Evolutionary conservation across 92 coral and sea anemone species (phyloP), one percentile per base, ranked within the genome.

Genomic region (Zoanthus sociatus): DNA sequence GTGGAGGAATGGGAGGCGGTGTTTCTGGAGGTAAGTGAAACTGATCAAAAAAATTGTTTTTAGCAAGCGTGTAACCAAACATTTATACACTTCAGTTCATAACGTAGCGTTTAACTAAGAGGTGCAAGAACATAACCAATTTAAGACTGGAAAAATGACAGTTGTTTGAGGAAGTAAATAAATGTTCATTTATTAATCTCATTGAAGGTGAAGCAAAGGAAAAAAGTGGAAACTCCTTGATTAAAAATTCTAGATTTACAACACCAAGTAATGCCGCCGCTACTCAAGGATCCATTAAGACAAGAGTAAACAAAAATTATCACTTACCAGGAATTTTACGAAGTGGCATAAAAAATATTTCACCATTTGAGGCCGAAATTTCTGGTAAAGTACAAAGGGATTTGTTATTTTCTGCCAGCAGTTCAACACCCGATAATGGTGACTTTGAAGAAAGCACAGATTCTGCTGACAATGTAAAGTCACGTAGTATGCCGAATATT

Each of bases 271-370:
- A 42, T 9, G 20, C 37, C 44, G 60, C 71, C 0, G 18, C 61
- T 13, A 79, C 63, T 12, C 74, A 79, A 47, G 84, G 84, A 79
- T 42, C 44, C 63, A 63, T 79, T 26, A 79, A 63, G 42, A n/a
- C 56, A n/a, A 79, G 45, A 13, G 0, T 44, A 33, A 55, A n/a
- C 15, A 3, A 0, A 15, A 54, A 30, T 10, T 48, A 60, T 58
- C 32, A 78, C 0, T 58, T 26, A 18, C 18, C 33, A 17, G 4
- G 33, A 58, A 7, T 32, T 56, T 60, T 6, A n/a, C 30, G 15
- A 3, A 33, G 54, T 44, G 71, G 17, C 11, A n/a, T 42, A 11
- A 33, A 3, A 16, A 42, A 78, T 8, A 50, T 50, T 51, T 8
- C 17, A n/a, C 8, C 44, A 21, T 78, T 61, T 58, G 14, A 42